These are phyloP conservation scores for Thymelicus lineola DNA, from an alignment of 2,888 invertebrate species.

Conservation along the genomic window DNA sequence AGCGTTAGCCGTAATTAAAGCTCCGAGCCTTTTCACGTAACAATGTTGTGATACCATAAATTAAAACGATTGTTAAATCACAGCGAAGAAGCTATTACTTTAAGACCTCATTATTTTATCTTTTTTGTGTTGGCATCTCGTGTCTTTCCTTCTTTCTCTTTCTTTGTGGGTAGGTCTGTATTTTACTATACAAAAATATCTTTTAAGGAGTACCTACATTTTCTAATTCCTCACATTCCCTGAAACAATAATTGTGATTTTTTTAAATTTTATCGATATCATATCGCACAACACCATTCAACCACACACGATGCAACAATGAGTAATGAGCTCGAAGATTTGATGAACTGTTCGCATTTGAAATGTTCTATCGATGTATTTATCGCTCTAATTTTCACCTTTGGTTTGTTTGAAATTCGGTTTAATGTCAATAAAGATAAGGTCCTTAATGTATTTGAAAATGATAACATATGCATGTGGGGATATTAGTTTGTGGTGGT, in stretches of 20 bases:
- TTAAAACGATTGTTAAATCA: too few relatives aligned
- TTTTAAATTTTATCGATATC: constrained; percentile 26
- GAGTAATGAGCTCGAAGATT: constrained; percentile 74
- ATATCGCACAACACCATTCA: constrained; percentile 50
- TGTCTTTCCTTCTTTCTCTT: too few relatives aligned
- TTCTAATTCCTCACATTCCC: too few relatives aligned
- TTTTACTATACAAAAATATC: too few relatives aligned
- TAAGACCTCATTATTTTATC: too few relatives aligned
- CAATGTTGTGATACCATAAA: too few relatives aligned
- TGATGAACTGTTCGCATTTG: constrained; percentile 71
- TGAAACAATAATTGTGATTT: neutral
- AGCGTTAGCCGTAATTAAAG: too few relatives aligned
- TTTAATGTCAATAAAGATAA: constrained; percentile 8
- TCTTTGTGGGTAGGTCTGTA: too few relatives aligned
- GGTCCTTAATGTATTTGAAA: constrained; percentile 39
- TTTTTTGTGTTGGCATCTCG: too few relatives aligned
- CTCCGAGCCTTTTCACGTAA: too few relatives aligned
- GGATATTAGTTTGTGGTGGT: constrained; percentile 59
- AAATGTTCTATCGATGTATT: constrained; percentile 71
- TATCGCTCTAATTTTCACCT: constrained; percentile 52
- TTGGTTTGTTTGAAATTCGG: constrained; percentile 12
- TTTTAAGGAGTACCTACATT: too few relatives aligned
- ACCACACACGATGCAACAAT: constrained; percentile 60
- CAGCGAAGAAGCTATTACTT: too few relatives aligned
- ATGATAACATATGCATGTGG: constrained; percentile 57